phyloP scores from a whole-genome alignment of 1,140 invertebrate species.

The Hydropsyche tenuis region DNA sequence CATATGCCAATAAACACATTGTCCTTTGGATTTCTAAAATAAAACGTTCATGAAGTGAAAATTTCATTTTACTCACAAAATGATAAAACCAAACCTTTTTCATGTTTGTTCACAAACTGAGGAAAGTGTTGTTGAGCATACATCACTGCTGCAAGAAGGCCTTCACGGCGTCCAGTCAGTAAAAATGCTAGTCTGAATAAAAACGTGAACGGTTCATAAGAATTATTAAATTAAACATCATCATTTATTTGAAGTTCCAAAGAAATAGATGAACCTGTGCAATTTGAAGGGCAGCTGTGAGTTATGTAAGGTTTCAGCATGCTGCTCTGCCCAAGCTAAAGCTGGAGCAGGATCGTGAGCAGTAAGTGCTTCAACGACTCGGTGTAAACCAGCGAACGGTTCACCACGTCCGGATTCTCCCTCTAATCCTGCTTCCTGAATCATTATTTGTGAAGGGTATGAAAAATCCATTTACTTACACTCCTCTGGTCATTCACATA shows the following conservation, averaged over 20 bases:
- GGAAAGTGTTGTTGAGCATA: slow-evolving; percentile 88
- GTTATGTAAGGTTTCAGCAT: slow-evolving; percentile 66
- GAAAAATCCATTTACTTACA: too few relatives aligned
- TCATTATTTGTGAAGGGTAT: too few relatives aligned
- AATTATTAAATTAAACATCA: background rate
- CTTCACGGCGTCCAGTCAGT: slow-evolving; percentile 54
- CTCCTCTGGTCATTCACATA: background rate
- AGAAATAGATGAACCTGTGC: slow-evolving; percentile 54
- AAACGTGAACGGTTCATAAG: background rate
- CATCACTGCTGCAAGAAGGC: slow-evolving; percentile 70
- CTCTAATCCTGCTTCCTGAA: slow-evolving; percentile 49
- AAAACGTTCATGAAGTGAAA: background rate
- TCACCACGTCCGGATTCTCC: slow-evolving; percentile 55
- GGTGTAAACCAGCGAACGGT: slow-evolving; percentile 58
- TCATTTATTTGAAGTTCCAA: background rate
- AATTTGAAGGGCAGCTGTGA: slow-evolving; percentile 59
- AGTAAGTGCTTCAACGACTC: slow-evolving; percentile 56
- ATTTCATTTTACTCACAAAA: slow-evolving; percentile 3
- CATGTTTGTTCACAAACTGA: slow-evolving; percentile 80
- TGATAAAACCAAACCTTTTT: slow-evolving; percentile 69
- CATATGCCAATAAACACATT: slow-evolving; percentile 47
- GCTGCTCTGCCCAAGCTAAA: slow-evolving; percentile 76
- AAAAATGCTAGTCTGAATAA: slow-evolving; percentile 59
- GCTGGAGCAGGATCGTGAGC: slow-evolving; percentile 77
- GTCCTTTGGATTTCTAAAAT: slow-evolving; percentile 45